Evolutionary conservation across 2,797 vertebrate genomes (phyloP), one percentile per base, ranked within the genome.

Genomic region (Trematomus bernacchii): DNA sequence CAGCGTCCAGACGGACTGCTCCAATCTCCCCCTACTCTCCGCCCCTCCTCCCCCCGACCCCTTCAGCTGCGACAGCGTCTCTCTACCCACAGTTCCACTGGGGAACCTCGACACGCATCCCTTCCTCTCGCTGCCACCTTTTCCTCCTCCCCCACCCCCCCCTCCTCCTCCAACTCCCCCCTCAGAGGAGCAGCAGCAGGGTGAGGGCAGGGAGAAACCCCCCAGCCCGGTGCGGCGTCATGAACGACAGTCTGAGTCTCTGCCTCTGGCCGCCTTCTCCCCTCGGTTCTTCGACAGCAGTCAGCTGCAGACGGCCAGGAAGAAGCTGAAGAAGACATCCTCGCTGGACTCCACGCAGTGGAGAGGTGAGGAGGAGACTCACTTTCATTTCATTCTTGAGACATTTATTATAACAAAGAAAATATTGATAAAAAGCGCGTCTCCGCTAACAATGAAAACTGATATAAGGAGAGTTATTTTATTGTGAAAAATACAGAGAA

Each of bases 241-340:
- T 2, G 89, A 93, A 14, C 87, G 78, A 0, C 91, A 95, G 70
- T 93, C 94, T 1, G 94, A 94, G 66, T 87, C 95, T 18, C 89
- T 95, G 12, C 93, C 95, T 0, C 92, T 96, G 63, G 92, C 94
- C 3, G 89, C 94, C 0, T 96, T 97, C 6, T 94, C 96, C 10
- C 95, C 96, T 1, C 96, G 97, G 12, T 96, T 97, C 82, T 98
- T 99, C 1, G 98, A 99, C 85, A 99, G 97, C 94, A 98, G 95
- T 83, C 97, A 99, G 91, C 93, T 99, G 87, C 91, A 96, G 85
- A 98, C 95, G 48, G 98, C 98, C 59, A 95, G 97, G 89, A 99
- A 96, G 90, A 98, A 97, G 90, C 96, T 99, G 86, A 97, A 94
- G 91, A 99, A 99, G 92, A 99, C 97, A 0, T 88, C 96, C 1